Conservation (phyloP, 2,113 vertebrate genomes). For the Megaceryle maxima region DNA sequence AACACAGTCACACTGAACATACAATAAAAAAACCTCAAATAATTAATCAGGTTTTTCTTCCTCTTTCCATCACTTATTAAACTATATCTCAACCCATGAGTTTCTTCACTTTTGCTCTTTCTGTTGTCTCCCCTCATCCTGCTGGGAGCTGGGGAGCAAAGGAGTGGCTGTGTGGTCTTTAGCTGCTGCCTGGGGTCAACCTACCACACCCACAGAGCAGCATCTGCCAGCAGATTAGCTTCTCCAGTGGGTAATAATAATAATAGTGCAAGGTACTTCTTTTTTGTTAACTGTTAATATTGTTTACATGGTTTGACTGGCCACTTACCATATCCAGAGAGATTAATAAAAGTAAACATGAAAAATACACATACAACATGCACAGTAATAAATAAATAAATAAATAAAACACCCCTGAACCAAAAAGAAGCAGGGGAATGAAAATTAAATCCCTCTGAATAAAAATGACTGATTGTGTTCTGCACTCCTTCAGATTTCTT, state of each 20-base stretch:
- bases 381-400: neutral
- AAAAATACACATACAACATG: neutral
- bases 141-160: neutral
- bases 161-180: accelerated
- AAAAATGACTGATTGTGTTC: neutral
- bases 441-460: neutral
- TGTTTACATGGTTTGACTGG: neutral
- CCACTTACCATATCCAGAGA: neutral
- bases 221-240: neutral
- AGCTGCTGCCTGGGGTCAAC: neutral
- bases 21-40: neutral
- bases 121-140: neutral
- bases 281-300: neutral
- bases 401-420: neutral
- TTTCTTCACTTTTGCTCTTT: neutral
- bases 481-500: neutral
- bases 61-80: neutral
- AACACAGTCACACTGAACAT: neutral
- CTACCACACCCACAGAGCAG: neutral
- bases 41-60: neutral
- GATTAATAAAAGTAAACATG: neutral
- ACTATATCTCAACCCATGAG: accelerated
- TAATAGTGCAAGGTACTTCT: neutral
- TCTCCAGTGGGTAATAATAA: neutral
- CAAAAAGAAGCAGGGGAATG: neutral